Percentiles rank a stretch among this genome's conserved stretches.
phyloP scores from a whole-genome alignment of 2,113 vertebrate genomes.

The Perca fluviatilis region DNA sequence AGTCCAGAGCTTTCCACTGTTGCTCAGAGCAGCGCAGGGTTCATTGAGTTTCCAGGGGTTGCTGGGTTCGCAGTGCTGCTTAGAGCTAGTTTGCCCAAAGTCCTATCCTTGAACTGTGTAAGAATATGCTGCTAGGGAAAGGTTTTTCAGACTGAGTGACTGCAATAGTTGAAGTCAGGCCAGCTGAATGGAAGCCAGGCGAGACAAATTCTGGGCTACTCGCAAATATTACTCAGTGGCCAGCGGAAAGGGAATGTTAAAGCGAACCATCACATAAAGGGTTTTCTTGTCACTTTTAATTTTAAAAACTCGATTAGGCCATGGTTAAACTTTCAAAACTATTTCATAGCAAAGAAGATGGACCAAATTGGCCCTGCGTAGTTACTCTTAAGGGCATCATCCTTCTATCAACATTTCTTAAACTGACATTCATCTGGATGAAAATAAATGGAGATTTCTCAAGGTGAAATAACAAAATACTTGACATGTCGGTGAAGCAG shows the following conservation, averaged over 20 bases:
- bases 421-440: slow-evolving; percentile 19
- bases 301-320: slow-evolving; percentile 4
- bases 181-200: slow-evolving; percentile 77
- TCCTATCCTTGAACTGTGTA: slow-evolving; percentile 83
- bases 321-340: slow-evolving; percentile 30
- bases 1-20: slow-evolving; percentile 73
- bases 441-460: slow-evolving; percentile 32
- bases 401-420: neutral
- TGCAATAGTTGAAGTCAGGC: slow-evolving; percentile 77
- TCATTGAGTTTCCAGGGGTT: slow-evolving; percentile 80
- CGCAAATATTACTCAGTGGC: slow-evolving; percentile 61
- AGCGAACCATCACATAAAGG: slow-evolving; percentile 45
- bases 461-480: slow-evolving; percentile 52
- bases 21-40: slow-evolving; percentile 71
- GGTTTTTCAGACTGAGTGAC: slow-evolving; percentile 78
- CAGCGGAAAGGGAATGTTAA: slow-evolving; percentile 44
- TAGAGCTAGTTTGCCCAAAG: slow-evolving; percentile 75
- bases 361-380: neutral
- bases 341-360: slow-evolving; percentile 9
- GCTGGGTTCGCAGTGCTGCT: slow-evolving; percentile 76
- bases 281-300: slow-evolving; percentile 60
- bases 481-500: slow-evolving; percentile 57
- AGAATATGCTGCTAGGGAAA: slow-evolving; percentile 77
- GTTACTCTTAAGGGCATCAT: neutral
- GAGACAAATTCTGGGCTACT: slow-evolving; percentile 74